Conservation (phyloP, 2,888 invertebrate species). For the Aphidoletes aphidimyza region DNA sequence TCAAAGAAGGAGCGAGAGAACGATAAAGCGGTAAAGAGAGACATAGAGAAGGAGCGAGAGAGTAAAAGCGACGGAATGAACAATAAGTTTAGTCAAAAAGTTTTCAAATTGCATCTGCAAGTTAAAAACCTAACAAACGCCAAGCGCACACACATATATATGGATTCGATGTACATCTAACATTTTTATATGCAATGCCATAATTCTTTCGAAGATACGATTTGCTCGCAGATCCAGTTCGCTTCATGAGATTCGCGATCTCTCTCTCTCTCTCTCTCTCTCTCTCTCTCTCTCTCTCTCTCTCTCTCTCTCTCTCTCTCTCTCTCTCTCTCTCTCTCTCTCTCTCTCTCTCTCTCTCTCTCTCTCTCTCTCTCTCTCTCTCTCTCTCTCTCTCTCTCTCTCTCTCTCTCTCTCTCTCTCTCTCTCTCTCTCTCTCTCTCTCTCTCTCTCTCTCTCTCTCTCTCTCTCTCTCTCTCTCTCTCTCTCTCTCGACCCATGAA, state of each 20-base stretch:
- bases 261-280: no score
- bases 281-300: no score
- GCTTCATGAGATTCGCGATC: background rate
- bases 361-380: no score
- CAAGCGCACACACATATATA: background rate
- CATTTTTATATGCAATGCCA: conserved; percentile 24
- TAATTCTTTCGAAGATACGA: conserved; percentile 2
- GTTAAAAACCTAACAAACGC: background rate
- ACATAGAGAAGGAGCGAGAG: background rate
- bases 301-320: no score
- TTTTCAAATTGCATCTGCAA: conserved; percentile 37
- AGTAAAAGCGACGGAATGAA: background rate
- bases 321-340: no score
- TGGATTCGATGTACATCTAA: background rate
- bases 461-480: no score
- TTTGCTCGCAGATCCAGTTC: conserved; percentile 1
- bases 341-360: no score
- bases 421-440: no score
- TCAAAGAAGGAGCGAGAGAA: background rate
- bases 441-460: no score
- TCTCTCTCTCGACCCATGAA: background rate
- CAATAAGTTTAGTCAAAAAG: conserved; percentile 11
- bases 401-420: no score
- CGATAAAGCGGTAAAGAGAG: background rate
- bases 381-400: no score